phyloP scores from a whole-genome alignment of 2,888 invertebrate genomes.

The Tenthredo notha region DNA sequence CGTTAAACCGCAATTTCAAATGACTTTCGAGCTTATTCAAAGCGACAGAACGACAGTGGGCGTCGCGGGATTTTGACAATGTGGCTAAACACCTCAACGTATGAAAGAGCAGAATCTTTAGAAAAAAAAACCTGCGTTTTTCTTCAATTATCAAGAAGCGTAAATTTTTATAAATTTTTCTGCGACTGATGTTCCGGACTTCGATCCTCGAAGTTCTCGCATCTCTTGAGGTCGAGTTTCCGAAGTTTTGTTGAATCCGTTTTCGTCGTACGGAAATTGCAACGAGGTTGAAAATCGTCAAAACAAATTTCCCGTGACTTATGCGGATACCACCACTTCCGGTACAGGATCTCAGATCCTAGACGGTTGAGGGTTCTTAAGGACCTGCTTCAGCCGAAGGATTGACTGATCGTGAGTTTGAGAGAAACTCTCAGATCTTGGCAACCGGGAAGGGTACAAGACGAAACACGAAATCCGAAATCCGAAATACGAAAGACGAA shows the following conservation, averaged over 20 bases:
- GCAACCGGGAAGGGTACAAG: not conserved
- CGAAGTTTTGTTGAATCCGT: not conserved
- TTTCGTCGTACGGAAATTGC: slow-evolving; percentile 43
- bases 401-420: not conserved
- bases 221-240: not conserved
- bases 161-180: not conserved
- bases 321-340: slow-evolving; percentile 47
- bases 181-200: not conserved
- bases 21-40: not conserved
- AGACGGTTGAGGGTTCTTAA: slow-evolving; percentile 18
- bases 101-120: not conserved
- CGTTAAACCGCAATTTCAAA: not conserved
- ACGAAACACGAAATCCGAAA: not conserved
- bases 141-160: not conserved
- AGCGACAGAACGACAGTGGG: not conserved
- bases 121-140: not conserved
- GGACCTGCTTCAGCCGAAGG: not conserved
- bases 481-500: not conserved
- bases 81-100: not conserved
- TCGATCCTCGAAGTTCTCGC: not conserved
- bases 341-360: slow-evolving; percentile 15
- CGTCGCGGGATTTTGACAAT: not conserved
- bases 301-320: slow-evolving; percentile 51
- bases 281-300: slow-evolving; percentile 46
- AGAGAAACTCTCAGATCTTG: not conserved